phyloP scores from a whole-genome alignment of 2,888 invertebrate genomes.

The Emmelina monodactyla region DNA sequence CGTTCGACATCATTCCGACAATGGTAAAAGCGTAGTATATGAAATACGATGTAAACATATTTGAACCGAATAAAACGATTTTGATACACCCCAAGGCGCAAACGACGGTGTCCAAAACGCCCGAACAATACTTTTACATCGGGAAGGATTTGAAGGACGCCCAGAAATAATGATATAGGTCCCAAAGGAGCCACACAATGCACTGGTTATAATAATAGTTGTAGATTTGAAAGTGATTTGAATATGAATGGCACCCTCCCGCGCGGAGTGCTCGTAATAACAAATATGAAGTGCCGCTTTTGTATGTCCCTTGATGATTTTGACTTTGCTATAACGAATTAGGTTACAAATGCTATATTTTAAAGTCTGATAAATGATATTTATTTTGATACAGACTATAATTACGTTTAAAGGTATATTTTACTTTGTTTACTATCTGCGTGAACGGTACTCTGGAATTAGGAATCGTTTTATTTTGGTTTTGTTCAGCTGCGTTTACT shows the following conservation, averaged over 20 bases:
- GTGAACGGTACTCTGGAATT: too few relatives aligned
- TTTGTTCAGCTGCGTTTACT: too few relatives aligned
- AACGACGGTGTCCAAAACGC: conserved; percentile 33
- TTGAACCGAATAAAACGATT: conserved; percentile 55
- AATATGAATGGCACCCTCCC: conserved; percentile 64
- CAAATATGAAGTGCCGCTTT: conserved; percentile 64
- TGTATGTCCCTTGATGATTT: conserved; percentile 47
- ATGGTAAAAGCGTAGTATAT: conserved; percentile 30
- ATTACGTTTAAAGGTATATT: too few relatives aligned
- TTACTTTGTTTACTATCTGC: too few relatives aligned
- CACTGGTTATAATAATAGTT: conserved; percentile 59
- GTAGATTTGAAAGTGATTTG: conserved; percentile 64
- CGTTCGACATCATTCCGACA: conserved; percentile 22
- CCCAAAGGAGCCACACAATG: conserved; percentile 58
- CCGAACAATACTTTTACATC: conserved; percentile 47
- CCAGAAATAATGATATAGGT: conserved; percentile 56
- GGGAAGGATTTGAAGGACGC: conserved; percentile 54
- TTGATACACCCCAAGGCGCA: conserved; percentile 41
- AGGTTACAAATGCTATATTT: conserved; percentile 38
- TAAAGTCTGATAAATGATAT: too few relatives aligned
- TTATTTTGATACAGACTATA: too few relatives aligned
- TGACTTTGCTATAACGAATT: conserved; percentile 52
- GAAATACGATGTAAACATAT: conserved; percentile 36
- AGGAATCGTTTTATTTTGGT: too few relatives aligned
- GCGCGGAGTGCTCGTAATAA: conserved; percentile 54